Conservation (phyloP, 2,888 invertebrate genomes). For the Parnassius glacialis region DNA sequence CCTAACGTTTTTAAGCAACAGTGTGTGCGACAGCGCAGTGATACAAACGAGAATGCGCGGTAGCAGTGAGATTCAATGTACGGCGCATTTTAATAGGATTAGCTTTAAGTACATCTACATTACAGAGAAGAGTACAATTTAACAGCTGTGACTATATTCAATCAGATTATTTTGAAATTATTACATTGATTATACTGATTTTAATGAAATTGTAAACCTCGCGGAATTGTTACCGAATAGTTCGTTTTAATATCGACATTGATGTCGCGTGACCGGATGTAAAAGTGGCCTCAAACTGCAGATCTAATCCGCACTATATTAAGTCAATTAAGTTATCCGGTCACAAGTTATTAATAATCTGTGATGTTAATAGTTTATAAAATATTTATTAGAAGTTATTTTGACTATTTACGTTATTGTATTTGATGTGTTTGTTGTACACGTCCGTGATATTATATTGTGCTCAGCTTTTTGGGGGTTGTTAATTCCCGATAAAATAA, state of each 20-base stretch:
- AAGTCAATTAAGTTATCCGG: conserved; percentile 11
- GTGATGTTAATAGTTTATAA: conserved; percentile 61
- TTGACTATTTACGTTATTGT: conserved; percentile 45
- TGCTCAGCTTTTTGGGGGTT: conserved; percentile 59
- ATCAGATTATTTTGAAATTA: conserved; percentile 5
- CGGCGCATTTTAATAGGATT: conserved; percentile 47
- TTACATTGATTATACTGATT: background rate
- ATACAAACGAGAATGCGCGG: conserved; percentile 32
- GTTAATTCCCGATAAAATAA: conserved; percentile 48
- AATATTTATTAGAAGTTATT: conserved; percentile 54
- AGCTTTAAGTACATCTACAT: conserved; percentile 42
- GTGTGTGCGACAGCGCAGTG: background rate
- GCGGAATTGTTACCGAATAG: conserved; percentile 44
- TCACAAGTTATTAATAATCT: conserved; percentile 50
- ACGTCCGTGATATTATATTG: conserved; percentile 70
- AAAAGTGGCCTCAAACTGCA: background rate
- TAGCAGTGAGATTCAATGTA: conserved; percentile 54
- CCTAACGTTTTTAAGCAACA: no score
- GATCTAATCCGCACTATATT: background rate
- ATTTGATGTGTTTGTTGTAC: conserved; percentile 51
- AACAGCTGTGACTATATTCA: conserved; percentile 16
- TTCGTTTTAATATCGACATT: conserved; percentile 26
- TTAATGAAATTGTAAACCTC: conserved; percentile 31
- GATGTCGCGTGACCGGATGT: conserved; percentile 39
- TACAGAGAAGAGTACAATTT: conserved; percentile 26